Evolutionary conservation across 1,140 invertebrate species (phyloP), one percentile per base, ranked within the genome.

Genomic region (Drosophila lini): DNA sequence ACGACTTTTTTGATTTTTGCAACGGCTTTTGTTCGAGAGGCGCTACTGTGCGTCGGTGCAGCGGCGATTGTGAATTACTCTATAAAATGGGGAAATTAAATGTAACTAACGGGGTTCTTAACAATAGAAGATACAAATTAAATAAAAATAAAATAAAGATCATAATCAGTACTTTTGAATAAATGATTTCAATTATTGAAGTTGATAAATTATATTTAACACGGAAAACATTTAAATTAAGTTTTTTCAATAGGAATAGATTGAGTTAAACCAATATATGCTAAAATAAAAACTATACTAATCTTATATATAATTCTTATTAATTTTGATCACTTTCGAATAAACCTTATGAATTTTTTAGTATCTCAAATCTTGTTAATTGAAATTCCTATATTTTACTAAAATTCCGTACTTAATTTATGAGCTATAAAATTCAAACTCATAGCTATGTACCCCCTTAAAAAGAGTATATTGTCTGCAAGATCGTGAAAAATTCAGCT

Each of bases 401-500:
- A 8, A 25, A 8, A 1, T 7, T 45, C 5, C 19, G 1, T 45
- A 7, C 6, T 1, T 3, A 15, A 6, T n/a, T 10, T n/a, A 7
- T 9, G 8, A 40, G 7, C 16, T 11, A 2, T 1, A n/a, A 10
- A 59, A 36, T 9, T 5, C 2, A 22, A 31, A 38, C 6, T 5
- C 0, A 11, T 22, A 15, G 1, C 11, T 11, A 59, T 16, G 6
- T 28, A 47, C 36, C 22, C 65, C 62, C 10, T n/a, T 36, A 11
- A 7, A 28, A 3, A 57, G 68, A 16, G 42, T 53, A 47, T 64
- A 45, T 47, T 56, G 55, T 11, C 44, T 53, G 61, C 67, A 56
- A 78, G 80, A 70, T 83, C 57, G 42, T 59, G 70, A 75, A 75
- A 79, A 82, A 70, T 82, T 47, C 65, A 19, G 63, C 53, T 71